These are phyloP conservation scores for Eupleurogrammus muticus DNA, from an alignment of 2,797 vertebrate genomes.

Conservation along the genomic window DNA sequence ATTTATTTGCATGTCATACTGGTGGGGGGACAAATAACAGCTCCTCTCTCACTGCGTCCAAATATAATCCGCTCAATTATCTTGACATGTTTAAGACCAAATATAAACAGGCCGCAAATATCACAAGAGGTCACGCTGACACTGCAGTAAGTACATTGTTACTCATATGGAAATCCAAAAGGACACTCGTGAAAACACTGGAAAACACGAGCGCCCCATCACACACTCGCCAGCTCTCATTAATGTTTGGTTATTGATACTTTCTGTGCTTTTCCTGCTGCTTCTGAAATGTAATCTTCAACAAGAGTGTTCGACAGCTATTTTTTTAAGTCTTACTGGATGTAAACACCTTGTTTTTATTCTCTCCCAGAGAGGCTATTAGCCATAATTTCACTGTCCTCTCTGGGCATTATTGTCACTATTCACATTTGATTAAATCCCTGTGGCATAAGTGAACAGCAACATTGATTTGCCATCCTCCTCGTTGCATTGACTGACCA, in stretches of 20 bases:
- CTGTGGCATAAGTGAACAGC: slow-evolving; percentile 80
- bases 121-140: slow-evolving; percentile 74
- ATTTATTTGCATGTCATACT: slow-evolving; percentile 63
- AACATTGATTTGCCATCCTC: slow-evolving; percentile 84
- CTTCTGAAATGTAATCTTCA: slow-evolving; percentile 43
- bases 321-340: slow-evolving; percentile 51
- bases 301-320: slow-evolving; percentile 35
- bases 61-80: slow-evolving; percentile 76
- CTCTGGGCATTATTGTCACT: slow-evolving; percentile 72
- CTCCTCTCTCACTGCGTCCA: slow-evolving; percentile 49
- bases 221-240: slow-evolving; percentile 35
- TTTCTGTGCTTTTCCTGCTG: slow-evolving; percentile 22
- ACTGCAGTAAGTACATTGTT: slow-evolving; percentile 64
- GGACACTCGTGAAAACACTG: slow-evolving; percentile 52
- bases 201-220: slow-evolving; percentile 48
- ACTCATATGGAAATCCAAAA: slow-evolving; percentile 66
- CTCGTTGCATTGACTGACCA: slow-evolving; percentile 81
- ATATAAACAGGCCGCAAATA: slow-evolving; percentile 75
- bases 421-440: slow-evolving; percentile 83
- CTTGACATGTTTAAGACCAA: slow-evolving; percentile 75
- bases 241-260: slow-evolving; percentile 35
- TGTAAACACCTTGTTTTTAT: slow-evolving; percentile 46
- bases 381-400: slow-evolving; percentile 66
- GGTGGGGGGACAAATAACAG: slow-evolving; percentile 60
- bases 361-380: slow-evolving; percentile 66